Conservation (phyloP, 2,113 vertebrate genomes). For the Cyprinodon variegatus region DNA sequence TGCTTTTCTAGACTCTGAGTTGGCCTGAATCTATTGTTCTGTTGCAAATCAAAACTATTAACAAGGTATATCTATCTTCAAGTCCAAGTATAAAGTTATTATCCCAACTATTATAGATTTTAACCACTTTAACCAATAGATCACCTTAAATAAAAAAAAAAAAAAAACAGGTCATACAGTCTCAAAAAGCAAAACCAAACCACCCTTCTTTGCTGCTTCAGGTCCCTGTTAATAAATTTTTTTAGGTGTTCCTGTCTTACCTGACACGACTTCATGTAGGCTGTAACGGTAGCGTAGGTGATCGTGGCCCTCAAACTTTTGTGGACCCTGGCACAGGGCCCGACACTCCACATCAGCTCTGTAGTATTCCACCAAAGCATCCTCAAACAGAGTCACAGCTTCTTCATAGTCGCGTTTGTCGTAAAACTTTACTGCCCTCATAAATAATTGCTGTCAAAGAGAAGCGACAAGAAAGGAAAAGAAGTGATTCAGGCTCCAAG, state of each 20-base stretch:
- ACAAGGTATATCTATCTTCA: too few species aligned
- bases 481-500: not conserved
- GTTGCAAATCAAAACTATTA: too few species aligned
- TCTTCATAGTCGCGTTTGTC: slow-evolving; percentile 80
- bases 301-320: slow-evolving; percentile 87
- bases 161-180: not conserved
- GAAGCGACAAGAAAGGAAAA: not conserved
- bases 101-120: too few species aligned
- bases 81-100: too few species aligned
- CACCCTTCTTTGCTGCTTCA: not conserved
- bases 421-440: slow-evolving; percentile 84
- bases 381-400: slow-evolving; percentile 85
- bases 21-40: too few species aligned
- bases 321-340: slow-evolving; percentile 87
- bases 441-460: slow-evolving; percentile 84
- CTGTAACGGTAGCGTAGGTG: slow-evolving; percentile 85
- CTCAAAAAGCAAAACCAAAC: not conserved
- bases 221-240: not conserved
- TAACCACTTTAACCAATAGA: too few species aligned
- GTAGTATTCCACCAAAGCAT: slow-evolving; percentile 87
- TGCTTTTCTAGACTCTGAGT: not conserved
- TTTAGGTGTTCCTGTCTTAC: slow-evolving; percentile 68
- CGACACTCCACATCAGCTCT: slow-evolving; percentile 87
- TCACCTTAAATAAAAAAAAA: too few species aligned
- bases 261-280: slow-evolving; percentile 92